Base-by-base conservation (phyloP, 1,140 invertebrate genomes). In the Scaptomyza hsui region DNA sequence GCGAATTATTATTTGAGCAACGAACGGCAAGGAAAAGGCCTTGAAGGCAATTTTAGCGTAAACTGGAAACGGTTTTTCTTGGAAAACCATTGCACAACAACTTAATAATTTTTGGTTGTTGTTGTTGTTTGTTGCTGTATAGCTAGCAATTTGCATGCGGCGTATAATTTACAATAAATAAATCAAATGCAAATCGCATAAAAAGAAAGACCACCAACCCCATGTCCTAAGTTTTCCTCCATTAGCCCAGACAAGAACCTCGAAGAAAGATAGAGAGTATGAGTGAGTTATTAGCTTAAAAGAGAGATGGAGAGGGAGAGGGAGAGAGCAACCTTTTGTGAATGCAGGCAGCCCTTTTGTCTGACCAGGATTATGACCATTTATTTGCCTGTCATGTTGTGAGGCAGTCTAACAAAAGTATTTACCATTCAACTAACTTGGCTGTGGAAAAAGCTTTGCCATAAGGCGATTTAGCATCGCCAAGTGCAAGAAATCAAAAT, bases 121-220 rank as follows among this genome's bases (percentile, higher is more conserved):
- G n/a, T 44, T 56, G 24, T 42, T 42, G 16, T 10, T 63, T 53
- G 7, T 37, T 35, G 35, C 26, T 47, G 51, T 55, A 65, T 65
- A 64, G 72, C 51, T 56, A 44, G 24, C 81, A 85, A 85, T 85
- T 85, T 85, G 81, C 81, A 85, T 85, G 82, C 68, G 61, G 70
- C 64, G 56, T 67, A 72, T 72, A 72, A 72, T 72, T 72, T 67
- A 72, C 57, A 72, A 68, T 68, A 72, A 72, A 85, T 85, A 85
- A 85, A 85, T 85, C 81, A 85, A 86, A 85, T 86, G 77, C 72
- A 70, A 86, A 85, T 74, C 82, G 77, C 81, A 85, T 77, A 77
- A 85, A 72, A 69, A 52, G 53, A 64, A 29, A 42, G 71, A 65
- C 71, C 62, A 60, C 32, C 79, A 78, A 68, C 72, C 64, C 64